Conservation (phyloP, 2,888 invertebrate species). For the Melanargia galathea region DNA sequence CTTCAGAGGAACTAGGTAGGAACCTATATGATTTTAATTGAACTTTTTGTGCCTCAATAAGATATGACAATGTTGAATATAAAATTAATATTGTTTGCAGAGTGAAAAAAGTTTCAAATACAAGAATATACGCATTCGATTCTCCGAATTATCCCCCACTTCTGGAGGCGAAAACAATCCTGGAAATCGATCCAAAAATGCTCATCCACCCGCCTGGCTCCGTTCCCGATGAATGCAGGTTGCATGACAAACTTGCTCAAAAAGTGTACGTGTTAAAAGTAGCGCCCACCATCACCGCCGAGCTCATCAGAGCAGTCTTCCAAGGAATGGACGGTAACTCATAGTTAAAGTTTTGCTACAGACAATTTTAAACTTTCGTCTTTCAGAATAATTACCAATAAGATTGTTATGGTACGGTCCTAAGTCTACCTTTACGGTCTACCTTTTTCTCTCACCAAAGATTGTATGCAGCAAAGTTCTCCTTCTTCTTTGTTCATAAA, state of each 20-base stretch:
- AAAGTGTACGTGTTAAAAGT: slow-evolving; percentile 94
- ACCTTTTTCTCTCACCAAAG: too few relatives aligned
- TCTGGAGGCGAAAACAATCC: slow-evolving; percentile 81
- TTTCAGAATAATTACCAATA: too few relatives aligned
- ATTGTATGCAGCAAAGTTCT: too few relatives aligned
- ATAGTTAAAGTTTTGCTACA: background rate
- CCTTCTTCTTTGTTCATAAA: too few relatives aligned
- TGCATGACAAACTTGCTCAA: slow-evolving; percentile 88
- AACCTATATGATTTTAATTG: too few relatives aligned
- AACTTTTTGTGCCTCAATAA: too few relatives aligned
- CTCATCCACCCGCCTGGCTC: slow-evolving; percentile 66
- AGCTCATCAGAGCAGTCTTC: slow-evolving; percentile 87
- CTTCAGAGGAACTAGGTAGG: slow-evolving; percentile 84
- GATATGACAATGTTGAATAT: background rate
- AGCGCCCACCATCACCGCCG: slow-evolving; percentile 94
- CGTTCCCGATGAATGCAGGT: slow-evolving; percentile 83
- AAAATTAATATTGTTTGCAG: slow-evolving; percentile 71
- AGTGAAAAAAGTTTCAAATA: slow-evolving; percentile 89
- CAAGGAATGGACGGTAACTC: slow-evolving; percentile 84
- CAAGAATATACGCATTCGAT: slow-evolving; percentile 90
- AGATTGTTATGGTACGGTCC: too few relatives aligned
- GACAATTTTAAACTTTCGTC: too few relatives aligned
- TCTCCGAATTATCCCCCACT: slow-evolving; percentile 93
- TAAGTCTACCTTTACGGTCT: too few relatives aligned
- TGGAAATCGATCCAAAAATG: slow-evolving; percentile 88